Evolutionary conservation across 2,797 vertebrate genomes (phyloP), one percentile per base, ranked within the genome.

Genomic region (Eutrigla gurnardus): DNA sequence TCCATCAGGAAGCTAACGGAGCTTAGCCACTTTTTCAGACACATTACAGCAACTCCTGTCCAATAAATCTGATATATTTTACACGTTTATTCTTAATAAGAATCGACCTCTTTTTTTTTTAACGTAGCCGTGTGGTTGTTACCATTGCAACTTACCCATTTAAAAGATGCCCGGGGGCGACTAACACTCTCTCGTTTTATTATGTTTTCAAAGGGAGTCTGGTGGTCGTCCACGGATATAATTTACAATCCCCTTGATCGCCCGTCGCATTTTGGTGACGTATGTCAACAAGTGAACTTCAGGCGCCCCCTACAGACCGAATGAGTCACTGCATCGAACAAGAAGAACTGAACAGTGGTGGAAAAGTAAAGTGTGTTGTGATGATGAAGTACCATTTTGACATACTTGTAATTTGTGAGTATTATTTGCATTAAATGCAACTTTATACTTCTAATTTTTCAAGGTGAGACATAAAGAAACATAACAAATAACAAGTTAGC

Each of bases 201-300:
- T 59, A n/a, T 78, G 58, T 79, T 84, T 76, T 63, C 54, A 70
- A 7, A 50, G 11, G 9, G 40, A 70, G 42, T 54, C 55, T 55
- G 63, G 3, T 37, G 33, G n/a, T 68, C 65, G n/a, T 14, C 18
- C 5, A 61, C 57, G 13, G 36, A 66, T 53, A 54, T 18, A 54
- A 54, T 54, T 54, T 54, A 70, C 42, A 57, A 39, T 7, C 46
- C 25, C 4, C 43, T 7, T 36, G 35, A 53, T 36, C 8, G 7
- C 1, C 58, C 7, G 87, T 86, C 91, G 88, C 89, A n/a, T 17
- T 1, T 57, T 83, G 65, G 15, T 89, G 88, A 90, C 87, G 90
- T 69, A 40, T 62, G 58, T 80, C 73, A 86, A 77, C 79, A 73
- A 64, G n/a, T 7, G 2, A 0, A 7, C 0, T 0, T 5, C 0